Evolutionary conservation across 1,140 invertebrate species (phyloP).

Genomic region (Carposina sasakii): DNA sequence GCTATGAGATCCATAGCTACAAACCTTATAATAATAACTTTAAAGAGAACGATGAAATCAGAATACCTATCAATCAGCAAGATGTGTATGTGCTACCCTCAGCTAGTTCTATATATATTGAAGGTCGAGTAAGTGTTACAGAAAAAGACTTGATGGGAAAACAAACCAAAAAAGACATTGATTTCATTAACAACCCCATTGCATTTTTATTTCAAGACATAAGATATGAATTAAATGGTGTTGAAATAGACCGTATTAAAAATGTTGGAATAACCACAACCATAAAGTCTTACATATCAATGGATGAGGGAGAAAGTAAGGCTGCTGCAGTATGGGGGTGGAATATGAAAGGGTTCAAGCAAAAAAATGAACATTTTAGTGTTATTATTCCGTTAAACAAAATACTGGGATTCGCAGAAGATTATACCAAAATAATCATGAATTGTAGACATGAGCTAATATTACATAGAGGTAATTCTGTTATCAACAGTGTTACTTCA

Average conservation of each 20-base stretch:
- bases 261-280: conserved; percentile 46
- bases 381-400: conserved; percentile 49
- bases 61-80: conserved; percentile 42
- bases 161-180: too few relatives aligned
- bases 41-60: too few relatives aligned
- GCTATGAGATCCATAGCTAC: too few relatives aligned
- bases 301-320: conserved; percentile 13
- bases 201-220: conserved; percentile 60
- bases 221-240: conserved; percentile 56
- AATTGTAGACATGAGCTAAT: conserved; percentile 64
- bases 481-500: too few relatives aligned
- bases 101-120: conserved; percentile 40
- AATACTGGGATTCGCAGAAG: conserved; percentile 60
- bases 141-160: too few relatives aligned
- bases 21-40: too few relatives aligned
- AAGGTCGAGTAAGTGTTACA: conserved; percentile 27
- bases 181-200: conserved; percentile 47
- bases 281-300: conserved; percentile 42
- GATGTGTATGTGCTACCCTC: conserved; percentile 39
- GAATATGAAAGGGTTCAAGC: conserved; percentile 9
- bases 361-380: conserved; percentile 29
- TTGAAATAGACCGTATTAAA: conserved; percentile 56
- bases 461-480: conserved; percentile 38
- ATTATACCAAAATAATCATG: conserved; percentile 59
- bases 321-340: conserved; percentile 13